These are phyloP conservation scores for Aphis craccivora DNA, from an alignment of 1,140 invertebrate species.

Conservation along the genomic window DNA sequence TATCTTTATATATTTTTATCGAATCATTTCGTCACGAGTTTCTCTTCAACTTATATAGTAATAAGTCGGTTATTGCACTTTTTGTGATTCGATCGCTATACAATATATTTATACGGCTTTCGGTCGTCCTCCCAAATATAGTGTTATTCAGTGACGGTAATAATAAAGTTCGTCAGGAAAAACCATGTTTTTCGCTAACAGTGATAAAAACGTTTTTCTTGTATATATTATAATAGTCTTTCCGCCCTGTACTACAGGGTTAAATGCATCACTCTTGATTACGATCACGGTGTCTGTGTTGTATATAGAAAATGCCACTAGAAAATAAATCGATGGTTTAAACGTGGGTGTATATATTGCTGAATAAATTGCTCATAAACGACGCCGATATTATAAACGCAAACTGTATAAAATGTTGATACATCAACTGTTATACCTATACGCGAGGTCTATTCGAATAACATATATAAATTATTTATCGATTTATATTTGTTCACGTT, in stretches of 20 bases:
- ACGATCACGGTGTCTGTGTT: not conserved
- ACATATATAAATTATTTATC: constrained; percentile 14
- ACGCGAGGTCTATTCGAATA: not conserved
- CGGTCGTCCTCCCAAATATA: not conserved
- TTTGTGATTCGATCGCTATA: constrained; percentile 2
- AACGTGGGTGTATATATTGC: not conserved
- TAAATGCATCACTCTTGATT: not conserved
- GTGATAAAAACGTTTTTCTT: not conserved
- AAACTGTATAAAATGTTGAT: not conserved
- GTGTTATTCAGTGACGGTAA: not conserved
- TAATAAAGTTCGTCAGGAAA: not conserved
- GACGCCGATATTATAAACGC: not conserved
- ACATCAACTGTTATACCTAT: not conserved
- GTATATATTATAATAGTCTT: not conserved
- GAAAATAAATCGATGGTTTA: constrained; percentile 30
- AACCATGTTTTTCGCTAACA: not conserved
- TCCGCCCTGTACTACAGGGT: not conserved
- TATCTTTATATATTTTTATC: not conserved
- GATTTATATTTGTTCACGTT: constrained; percentile 16
- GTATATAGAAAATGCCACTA: not conserved
- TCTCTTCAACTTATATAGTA: not conserved
- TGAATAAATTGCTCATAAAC: constrained; percentile 11
- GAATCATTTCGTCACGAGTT: not conserved
- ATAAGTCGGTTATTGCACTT: not conserved
- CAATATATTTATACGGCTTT: constrained; percentile 25